These are phyloP conservation scores for Melieria crassipennis DNA, from an alignment of 2,888 invertebrate species.

Conservation along the genomic window DNA sequence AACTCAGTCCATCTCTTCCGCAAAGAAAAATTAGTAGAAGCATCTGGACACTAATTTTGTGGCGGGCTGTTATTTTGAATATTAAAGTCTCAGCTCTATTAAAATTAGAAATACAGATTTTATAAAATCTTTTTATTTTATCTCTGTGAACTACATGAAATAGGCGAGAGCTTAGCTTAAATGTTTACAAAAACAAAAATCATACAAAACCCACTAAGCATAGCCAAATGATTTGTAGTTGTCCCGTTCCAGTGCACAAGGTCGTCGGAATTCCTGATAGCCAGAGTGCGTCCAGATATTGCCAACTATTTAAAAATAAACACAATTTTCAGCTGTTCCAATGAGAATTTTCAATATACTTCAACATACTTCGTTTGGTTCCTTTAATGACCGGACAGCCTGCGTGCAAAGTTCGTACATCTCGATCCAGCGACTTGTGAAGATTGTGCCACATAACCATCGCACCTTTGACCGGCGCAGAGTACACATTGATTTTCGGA, in stretches of 20 bases:
- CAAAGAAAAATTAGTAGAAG: too few species aligned
- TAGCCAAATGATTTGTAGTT: conserved; percentile 45
- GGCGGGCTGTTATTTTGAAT: too few species aligned
- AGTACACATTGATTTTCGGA: conserved; percentile 82
- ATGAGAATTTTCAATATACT: not conserved
- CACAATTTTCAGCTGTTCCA: not conserved
- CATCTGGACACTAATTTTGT: too few species aligned
- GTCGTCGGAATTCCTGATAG: conserved; percentile 80
- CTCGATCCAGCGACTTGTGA: conserved; percentile 85
- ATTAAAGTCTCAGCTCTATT: not conserved
- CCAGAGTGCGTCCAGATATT: conserved; percentile 91
- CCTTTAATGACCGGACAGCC: conserved; percentile 96
- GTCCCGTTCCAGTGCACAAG: conserved; percentile 69
- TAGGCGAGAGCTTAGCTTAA: not conserved
- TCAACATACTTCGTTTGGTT: conserved; percentile 89
- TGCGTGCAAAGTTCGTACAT: conserved; percentile 87
- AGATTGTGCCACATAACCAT: conserved; percentile 96
- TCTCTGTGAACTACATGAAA: not conserved
- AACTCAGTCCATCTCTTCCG: too few species aligned
- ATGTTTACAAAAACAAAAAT: conserved; percentile 1
- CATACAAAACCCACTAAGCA: not conserved
- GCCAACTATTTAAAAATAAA: conserved; percentile 69
- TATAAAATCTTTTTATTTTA: not conserved
- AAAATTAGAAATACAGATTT: not conserved
- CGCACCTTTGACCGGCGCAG: conserved; percentile 88